phyloP scores from a whole-genome alignment of 1,140 invertebrate species.

The Aphelenchoides fujianensis region DNA sequence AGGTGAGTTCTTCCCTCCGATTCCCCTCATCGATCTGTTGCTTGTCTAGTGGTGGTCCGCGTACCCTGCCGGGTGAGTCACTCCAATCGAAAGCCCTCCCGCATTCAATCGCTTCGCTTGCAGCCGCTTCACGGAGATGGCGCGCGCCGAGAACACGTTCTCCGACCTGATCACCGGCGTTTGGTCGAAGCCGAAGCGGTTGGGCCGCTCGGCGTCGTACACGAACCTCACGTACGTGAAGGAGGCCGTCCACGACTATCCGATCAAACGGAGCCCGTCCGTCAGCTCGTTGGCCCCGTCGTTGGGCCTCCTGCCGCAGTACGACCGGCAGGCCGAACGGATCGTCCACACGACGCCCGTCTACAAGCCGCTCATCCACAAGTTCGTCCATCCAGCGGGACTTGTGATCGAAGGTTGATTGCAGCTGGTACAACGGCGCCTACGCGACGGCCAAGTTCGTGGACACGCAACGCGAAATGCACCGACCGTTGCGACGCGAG shows the following conservation, averaged over 20 bases:
- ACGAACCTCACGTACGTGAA: constrained; percentile 61
- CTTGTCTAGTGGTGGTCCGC: constrained; percentile 60
- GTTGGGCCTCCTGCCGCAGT: constrained; percentile 56
- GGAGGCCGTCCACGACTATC: constrained; percentile 57
- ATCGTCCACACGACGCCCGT: constrained; percentile 62
- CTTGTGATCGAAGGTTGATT: no score
- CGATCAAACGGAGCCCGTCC: constrained; percentile 54
- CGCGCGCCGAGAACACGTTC: constrained; percentile 54
- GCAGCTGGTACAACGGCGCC: no score
- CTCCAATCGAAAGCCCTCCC: no score
- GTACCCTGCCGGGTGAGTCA: constrained; percentile 54
- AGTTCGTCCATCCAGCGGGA: no score
- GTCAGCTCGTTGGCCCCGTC: constrained; percentile 60
- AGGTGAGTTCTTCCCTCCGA: no score
- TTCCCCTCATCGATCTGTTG: no score
- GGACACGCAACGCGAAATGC: constrained; percentile 50
- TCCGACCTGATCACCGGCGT: constrained; percentile 48
- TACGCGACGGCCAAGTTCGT: no score
- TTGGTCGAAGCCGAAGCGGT: constrained; percentile 60
- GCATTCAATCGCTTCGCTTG: not conserved
- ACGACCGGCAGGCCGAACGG: constrained; percentile 59
- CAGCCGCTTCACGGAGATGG: constrained; percentile 59
- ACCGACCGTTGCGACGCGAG: constrained; percentile 31
- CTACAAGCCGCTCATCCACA: constrained; percentile 59
- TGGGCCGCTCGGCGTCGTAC: constrained; percentile 58